Conservation (phyloP, 2,888 invertebrate genomes). For the Myopa tessellatipennis region DNA sequence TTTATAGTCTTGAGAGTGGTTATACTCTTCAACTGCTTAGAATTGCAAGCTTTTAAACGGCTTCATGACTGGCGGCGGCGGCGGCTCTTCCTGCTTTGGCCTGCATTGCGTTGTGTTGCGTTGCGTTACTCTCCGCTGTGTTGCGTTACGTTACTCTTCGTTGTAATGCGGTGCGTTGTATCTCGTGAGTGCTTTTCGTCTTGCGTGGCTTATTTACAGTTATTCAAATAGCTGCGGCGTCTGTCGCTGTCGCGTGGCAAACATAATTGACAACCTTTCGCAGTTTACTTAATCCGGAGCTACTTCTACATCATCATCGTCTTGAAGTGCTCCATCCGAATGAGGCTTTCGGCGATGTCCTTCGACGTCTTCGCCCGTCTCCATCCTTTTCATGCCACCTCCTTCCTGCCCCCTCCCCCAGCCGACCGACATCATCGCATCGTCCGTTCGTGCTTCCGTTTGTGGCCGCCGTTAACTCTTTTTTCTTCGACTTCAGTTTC, state of each 20-base stretch:
- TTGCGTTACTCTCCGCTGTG: neutral
- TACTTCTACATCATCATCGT: neutral
- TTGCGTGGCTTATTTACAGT: no score
- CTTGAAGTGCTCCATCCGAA: neutral
- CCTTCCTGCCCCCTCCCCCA: no score
- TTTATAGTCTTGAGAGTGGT: neutral
- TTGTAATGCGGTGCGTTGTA: neutral
- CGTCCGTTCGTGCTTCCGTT: neutral
- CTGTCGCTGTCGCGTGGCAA: neutral
- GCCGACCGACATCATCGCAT: neutral
- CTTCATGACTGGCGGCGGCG: neutral
- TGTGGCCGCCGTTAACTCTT: neutral
- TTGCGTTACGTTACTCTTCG: neutral
- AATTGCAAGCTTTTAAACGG: neutral
- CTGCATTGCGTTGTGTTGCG: neutral
- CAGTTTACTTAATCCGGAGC: neutral
- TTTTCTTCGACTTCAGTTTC: conserved; percentile 40
- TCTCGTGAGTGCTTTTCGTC: neutral
- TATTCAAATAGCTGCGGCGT: no score
- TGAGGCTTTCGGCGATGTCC: no score
- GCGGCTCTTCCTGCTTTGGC: neutral
- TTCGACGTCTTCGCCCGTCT: no score
- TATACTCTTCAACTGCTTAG: neutral
- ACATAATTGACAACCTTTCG: neutral
- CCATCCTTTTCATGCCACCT: no score